Evolutionary conservation across 2,888 invertebrate species (phyloP).

Genomic region (Tenthredo livida): DNA sequence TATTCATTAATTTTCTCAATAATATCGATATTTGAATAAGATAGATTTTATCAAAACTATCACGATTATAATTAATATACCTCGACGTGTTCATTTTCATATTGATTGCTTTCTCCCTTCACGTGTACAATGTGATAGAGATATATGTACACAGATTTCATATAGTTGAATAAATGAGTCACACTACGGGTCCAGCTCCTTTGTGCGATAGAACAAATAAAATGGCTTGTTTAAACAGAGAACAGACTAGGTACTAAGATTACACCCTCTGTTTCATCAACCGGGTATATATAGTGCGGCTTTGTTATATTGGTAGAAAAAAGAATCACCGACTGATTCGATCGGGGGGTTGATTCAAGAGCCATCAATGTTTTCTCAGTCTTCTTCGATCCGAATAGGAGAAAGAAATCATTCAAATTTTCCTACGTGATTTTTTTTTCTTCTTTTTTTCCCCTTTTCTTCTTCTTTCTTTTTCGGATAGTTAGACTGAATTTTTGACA

Average conservation of each 20-base stretch:
- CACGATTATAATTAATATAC: background rate
- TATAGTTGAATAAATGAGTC: conserved; percentile 24
- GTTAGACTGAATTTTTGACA: background rate
- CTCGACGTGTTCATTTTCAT: background rate
- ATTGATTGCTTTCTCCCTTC: background rate
- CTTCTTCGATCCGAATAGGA: background rate
- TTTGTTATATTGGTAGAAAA: background rate
- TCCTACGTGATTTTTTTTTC: too few relatives aligned
- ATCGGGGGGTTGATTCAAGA: background rate
- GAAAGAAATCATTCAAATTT: background rate
- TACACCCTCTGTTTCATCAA: conserved; percentile 35
- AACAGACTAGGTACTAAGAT: conserved; percentile 39
- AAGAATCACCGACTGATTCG: background rate
- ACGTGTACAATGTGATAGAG: background rate
- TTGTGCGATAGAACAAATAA: conserved; percentile 40
- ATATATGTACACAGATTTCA: background rate
- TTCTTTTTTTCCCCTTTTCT: too few relatives aligned
- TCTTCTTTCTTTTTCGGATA: background rate
- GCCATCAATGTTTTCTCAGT: background rate
- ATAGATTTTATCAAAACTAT: background rate
- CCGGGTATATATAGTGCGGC: background rate
- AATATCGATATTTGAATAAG: background rate
- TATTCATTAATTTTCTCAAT: background rate
- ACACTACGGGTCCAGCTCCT: conserved; percentile 14
- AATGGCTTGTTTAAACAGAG: conserved; percentile 37